Base-by-base conservation (phyloP, 1,140 invertebrate genomes). In the Frieseomelitta varia region DNA sequence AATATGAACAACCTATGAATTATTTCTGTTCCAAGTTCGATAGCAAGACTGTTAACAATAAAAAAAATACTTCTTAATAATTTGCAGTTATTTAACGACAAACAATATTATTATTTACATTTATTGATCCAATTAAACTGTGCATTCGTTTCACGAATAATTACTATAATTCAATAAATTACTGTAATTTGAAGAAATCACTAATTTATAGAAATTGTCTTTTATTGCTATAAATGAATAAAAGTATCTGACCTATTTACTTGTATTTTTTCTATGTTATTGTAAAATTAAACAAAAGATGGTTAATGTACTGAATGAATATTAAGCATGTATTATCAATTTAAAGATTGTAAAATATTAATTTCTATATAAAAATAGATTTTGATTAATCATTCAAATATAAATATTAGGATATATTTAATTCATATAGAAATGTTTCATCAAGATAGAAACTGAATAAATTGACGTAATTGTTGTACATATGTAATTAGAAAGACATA, bases 131-230 rank as follows among this genome's bases (percentile, higher is more conserved):
- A 14, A 34, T 55, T 30, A 10, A 3, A 79, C 24, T 2, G 1
- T 19, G 19, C 21, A 24, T 30, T 47, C 12, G n/a, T 51, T 55
- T 55, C 21, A 14, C 10, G 4, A 39, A 56, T 39, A 4, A 69
- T 79, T 68, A 27, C 8, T 19, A 14, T 68, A 21, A 79, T 79
- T 68, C 17, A 19, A 79, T n/a, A 68, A 39, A 79, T 39, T 24
- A 67, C 30, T 55, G 15, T 79, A 21, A 79, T 79, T 68, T 68
- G 24, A 27, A 8, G 14, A 51, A 63, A 65, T 77, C 17, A 69
- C 21, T 15, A 14, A 47, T 47, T 34, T 17, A 4, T n/a, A 47
- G 1, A 55, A 39, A 55, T 39, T 56, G 19, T 30, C 47, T 39
- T 55, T n/a, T 17, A 30, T 4, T 79, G 67, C 30, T 65, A 67